Evolutionary conservation across 2,888 invertebrate genomes (phyloP), one percentile per base, ranked within the genome.

Genomic region (Limenitis camilla): DNA sequence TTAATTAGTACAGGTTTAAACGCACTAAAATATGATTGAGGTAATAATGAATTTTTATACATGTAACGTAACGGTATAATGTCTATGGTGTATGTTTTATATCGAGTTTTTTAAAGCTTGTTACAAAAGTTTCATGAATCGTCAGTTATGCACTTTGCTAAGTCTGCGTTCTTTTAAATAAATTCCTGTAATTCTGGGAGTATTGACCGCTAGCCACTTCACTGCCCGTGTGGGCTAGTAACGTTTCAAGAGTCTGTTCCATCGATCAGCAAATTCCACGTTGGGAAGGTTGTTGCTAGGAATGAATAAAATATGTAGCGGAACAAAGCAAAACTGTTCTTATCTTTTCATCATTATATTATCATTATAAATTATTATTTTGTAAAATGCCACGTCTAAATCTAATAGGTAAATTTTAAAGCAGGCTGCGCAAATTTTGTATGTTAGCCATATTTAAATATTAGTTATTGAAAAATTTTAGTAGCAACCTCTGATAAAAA

Each of bases 11-110:
- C 46, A 38, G 53, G 53, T 46, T 49, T 54, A 50, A 50, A 50
- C 38, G 55, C 55, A 45, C 36, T 30, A 36, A 55, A 55, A 45
- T 57, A 55, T 52, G 55, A 48, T 58, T 53, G 49, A 52, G 53
- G 53, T 60, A 59, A 59, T 60, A 42, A 33, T 32, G 48, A 55
- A 62, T 58, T 56, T 61, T 59, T 61, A 61, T 57, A 3, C 19
- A 19, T 19, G 19, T 19, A 48, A 46, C 53, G 35, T 63, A 63
- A 62, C 63, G 62, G 63, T 44, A 53, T 49, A 36, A 29, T 35
- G 36, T 45, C 45, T 45, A 45, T 45, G 11, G 9, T 30, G 29
- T 7, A 11, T 19, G 6, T 35, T 36, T 8, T 33, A 7, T 33
- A 33, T 9, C 9, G 33, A 33, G 9, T 4, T 33, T 33, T 33